Conservation (phyloP, 2,888 invertebrate genomes). For the Melieria crassipennis region DNA sequence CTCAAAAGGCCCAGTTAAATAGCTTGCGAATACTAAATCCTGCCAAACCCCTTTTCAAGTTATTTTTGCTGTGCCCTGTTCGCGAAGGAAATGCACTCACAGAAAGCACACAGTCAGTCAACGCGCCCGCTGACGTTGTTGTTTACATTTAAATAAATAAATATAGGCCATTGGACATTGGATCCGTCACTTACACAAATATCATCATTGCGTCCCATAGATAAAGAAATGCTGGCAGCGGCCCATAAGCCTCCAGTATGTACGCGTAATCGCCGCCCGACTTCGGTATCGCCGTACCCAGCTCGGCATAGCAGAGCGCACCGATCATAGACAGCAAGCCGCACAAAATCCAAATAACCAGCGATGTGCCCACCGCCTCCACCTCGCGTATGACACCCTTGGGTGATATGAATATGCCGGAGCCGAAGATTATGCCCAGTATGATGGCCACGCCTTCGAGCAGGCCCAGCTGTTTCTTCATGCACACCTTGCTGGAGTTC, state of each 20-base stretch:
- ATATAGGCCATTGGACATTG: neutral
- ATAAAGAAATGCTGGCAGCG: conserved; percentile 91
- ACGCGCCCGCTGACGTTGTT: neutral
- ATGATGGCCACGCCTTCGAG: conserved; percentile 94
- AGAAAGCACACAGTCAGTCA: neutral
- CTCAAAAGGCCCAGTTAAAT: neutral
- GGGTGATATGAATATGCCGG: conserved; percentile 95
- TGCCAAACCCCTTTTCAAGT: neutral
- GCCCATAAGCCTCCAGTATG: conserved; percentile 90
- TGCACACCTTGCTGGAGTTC: conserved; percentile 69
- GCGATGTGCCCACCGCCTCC: conserved; percentile 87
- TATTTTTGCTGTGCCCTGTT: no score
- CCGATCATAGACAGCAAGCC: conserved; percentile 92
- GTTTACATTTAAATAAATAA: no score
- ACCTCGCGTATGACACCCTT: conserved; percentile 92
- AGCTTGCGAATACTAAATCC: neutral
- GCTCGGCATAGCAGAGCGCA: conserved; percentile 95
- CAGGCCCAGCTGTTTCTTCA: conserved; percentile 90
- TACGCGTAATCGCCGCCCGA: conserved; percentile 98
- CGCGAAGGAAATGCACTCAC: neutral
- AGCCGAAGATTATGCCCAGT: conserved; percentile 93
- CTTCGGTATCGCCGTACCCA: conserved; percentile 83
- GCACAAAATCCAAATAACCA: conserved; percentile 88
- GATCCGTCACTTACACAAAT: conserved; percentile 82
- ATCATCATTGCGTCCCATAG: conserved; percentile 97